Conservation (phyloP, 2,797 vertebrate species). For the Morelia viridis region DNA sequence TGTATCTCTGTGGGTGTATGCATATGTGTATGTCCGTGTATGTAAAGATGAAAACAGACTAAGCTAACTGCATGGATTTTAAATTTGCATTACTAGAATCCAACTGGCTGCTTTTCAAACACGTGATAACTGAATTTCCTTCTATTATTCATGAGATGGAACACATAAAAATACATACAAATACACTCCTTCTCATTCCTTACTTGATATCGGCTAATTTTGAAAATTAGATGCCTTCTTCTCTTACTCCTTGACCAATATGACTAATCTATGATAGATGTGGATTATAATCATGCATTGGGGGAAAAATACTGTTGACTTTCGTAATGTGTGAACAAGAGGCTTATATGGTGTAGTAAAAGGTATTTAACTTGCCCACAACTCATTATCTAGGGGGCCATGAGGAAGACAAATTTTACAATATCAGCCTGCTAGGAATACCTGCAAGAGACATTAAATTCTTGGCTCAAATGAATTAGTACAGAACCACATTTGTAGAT, state of each 20-base stretch:
- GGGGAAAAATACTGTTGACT: not conserved
- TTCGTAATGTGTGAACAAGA: not conserved
- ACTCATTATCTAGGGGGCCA: not conserved
- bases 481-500: not conserved
- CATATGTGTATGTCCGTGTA: slow-evolving; percentile 14
- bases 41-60: slow-evolving; percentile 45
- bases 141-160: slow-evolving; percentile 57
- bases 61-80: slow-evolving; percentile 47
- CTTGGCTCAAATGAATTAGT: not conserved
- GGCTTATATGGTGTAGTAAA: not conserved
- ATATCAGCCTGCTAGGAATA: slow-evolving; percentile 3
- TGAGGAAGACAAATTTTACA: not conserved
- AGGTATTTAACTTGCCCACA: not conserved
- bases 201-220: slow-evolving; percentile 22
- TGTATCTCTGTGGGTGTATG: not conserved
- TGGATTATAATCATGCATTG: not conserved
- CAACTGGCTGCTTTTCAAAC: slow-evolving; percentile 58
- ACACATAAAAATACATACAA: slow-evolving; percentile 10
- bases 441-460: not conserved
- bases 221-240: not conserved
- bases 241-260: slow-evolving; percentile 12
- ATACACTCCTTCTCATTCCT: slow-evolving; percentile 21
- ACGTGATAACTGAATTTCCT: slow-evolving; percentile 59
- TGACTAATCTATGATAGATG: not conserved
- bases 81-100: slow-evolving; percentile 54